A percentile compares a stretch with the other conserved stretches of the same genome.
These are phyloP conservation scores for Seira sanloemensis DNA, from an alignment of 2,888 invertebrate genomes.

Conservation along the genomic window DNA sequence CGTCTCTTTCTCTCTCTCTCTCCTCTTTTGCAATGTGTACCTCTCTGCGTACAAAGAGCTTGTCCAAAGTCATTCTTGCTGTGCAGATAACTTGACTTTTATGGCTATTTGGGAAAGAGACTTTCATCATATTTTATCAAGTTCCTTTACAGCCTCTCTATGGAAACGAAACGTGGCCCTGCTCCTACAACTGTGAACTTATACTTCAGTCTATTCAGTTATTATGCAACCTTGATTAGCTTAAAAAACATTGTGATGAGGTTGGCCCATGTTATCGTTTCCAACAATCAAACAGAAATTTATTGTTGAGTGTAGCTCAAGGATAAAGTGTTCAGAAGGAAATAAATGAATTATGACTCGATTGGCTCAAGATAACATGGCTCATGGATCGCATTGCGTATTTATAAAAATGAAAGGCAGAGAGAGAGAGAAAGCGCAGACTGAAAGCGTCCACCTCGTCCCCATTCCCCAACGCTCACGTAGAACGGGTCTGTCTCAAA, in stretches of 20 bases:
- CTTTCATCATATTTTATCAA: conserved; percentile 12
- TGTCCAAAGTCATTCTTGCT: neutral
- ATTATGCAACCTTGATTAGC: conserved; percentile 9
- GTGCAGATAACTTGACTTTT: neutral
- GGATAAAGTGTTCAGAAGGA: neutral
- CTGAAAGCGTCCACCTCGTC: neutral
- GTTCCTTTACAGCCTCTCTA: too few species aligned
- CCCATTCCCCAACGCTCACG: too few species aligned
- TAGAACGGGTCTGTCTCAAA: too few species aligned
- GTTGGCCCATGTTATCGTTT: neutral
- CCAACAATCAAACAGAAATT: conserved; percentile 5
- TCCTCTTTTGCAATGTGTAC: neutral
- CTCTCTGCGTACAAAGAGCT: neutral
- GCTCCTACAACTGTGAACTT: neutral
- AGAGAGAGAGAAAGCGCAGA: too few species aligned
- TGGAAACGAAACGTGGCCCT: neutral
- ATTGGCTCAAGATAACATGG: conserved; percentile 15
- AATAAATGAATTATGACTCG: conserved; percentile 2
- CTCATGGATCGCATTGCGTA: conserved; percentile 20
- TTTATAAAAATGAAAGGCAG: conserved; percentile 18
- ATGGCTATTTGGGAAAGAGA: neutral
- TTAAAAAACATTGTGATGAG: neutral
- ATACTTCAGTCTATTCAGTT: neutral
- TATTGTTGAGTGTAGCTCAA: neutral
- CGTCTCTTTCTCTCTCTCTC: too few species aligned